Base-by-base conservation (phyloP, 2,888 invertebrate species). In the Lordiphosa fenestrarum region DNA sequence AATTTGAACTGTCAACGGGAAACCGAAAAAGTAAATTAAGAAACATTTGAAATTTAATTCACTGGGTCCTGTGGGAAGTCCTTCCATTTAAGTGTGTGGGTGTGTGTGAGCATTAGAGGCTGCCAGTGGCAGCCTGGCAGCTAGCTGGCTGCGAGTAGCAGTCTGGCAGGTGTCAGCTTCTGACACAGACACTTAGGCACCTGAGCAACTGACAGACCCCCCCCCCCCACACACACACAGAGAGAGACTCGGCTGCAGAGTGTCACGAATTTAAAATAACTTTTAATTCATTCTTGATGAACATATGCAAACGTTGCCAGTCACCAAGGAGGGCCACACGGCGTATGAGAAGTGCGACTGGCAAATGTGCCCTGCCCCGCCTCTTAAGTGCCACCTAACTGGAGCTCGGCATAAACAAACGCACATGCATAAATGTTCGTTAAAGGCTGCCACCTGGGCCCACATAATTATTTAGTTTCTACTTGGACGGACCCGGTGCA, bases 201-300 rank as follows among this genome's bases (percentile, higher is more conserved):
- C 36, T n/a, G 52, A 53, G 53, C 55, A 53, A 54, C 56, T 42
- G 53, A 46, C 46, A 61, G 54, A 33, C 15, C 25, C 53, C 57
- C 15, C 25, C 53, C 57, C 47, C 57, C 37, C n/a, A 21, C 37
- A 44, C 13, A 42, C 12, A 5, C 36, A 37, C 35, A 47, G 44
- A 47, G 42, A 50, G 49, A 58, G 53, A 63, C 77, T 76, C 71
- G 67, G 71, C 64, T 69, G 71, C 74, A 73, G 78, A 85, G 74
- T 83, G 83, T 84, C 86, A 85, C 86, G 83, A 85, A 82, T 84
- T 86, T 85, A 84, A 83, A 83, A 78, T 83, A 85, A 86, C 80
- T 86, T 86, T 84, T 84, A 80, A 82, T 86, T 86, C 77, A 77
- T 82, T 76, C 83, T 84, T 85, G 80, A 84, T 82, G 80, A 84